Evolutionary conservation across 2,888 invertebrate genomes (phyloP).

Genomic region (Tholera decimalis): DNA sequence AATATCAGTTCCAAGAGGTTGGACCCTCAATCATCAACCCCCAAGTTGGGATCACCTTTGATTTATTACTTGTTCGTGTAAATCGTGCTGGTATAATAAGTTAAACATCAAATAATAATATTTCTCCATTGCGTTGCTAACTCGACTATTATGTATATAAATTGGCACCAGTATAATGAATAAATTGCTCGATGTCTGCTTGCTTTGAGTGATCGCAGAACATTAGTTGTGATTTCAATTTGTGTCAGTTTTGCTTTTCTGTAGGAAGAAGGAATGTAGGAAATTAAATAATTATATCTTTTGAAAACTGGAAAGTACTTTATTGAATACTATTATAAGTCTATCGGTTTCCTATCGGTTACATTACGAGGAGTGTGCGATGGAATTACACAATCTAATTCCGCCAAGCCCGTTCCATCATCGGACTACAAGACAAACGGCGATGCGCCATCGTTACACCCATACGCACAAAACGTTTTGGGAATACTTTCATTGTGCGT

Average conservation of each 20-base stretch:
- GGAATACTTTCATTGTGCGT: no score
- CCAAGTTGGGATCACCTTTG: slow-evolving; percentile 1
- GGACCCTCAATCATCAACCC: slow-evolving; percentile 11
- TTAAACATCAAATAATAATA: slow-evolving; percentile 40
- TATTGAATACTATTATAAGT: no score
- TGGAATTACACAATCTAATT: no score
- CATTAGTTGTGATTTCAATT: not conserved
- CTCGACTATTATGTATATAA: slow-evolving; percentile 27
- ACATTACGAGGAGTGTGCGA: no score
- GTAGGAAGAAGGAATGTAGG: no score
- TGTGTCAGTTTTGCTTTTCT: not conserved
- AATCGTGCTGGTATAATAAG: slow-evolving; percentile 13
- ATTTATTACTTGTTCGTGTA: slow-evolving; percentile 26
- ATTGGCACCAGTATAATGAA: slow-evolving; percentile 36
- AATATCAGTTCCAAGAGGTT: slow-evolving; percentile 16
- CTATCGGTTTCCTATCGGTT: no score
- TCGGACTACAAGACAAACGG: no score
- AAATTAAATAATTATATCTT: no score
- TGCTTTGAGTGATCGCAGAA: slow-evolving; percentile 1
- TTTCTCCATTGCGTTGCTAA: slow-evolving; percentile 20
- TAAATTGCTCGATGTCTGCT: slow-evolving; percentile 25
- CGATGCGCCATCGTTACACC: no score
- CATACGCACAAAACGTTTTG: no score
- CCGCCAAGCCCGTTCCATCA: no score
- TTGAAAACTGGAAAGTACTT: no score